phyloP scores from a whole-genome alignment of 2,888 invertebrate genomes.

The Polymixis flavicincta region DNA sequence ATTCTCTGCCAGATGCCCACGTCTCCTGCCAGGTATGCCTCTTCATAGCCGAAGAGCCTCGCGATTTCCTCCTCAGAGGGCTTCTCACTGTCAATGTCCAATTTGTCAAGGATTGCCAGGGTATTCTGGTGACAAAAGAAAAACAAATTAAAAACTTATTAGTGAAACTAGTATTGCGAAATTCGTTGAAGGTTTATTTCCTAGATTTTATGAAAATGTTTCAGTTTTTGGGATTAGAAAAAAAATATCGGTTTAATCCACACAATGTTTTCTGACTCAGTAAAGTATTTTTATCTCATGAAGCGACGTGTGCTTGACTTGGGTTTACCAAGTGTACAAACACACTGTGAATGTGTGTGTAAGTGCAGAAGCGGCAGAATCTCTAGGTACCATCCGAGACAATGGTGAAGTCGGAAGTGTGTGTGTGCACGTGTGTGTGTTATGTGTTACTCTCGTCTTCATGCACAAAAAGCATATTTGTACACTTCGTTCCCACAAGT shows the following conservation, averaged over 20 bases:
- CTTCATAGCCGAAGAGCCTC: conserved; percentile 97
- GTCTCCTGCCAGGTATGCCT: conserved; percentile 95
- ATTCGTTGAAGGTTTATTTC: not conserved
- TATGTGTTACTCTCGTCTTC: too few relatives aligned
- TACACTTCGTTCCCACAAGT: too few relatives aligned
- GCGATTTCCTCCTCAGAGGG: conserved; percentile 98
- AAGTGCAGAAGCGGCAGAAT: too few relatives aligned
- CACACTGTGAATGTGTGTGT: too few relatives aligned
- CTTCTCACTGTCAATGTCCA: conserved; percentile 98
- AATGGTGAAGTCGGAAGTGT: too few relatives aligned
- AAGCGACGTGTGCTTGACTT: too few relatives aligned
- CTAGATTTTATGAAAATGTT: not conserved
- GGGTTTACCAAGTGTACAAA: too few relatives aligned
- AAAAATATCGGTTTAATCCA: too few relatives aligned
- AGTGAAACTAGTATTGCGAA: not conserved
- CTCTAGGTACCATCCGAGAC: too few relatives aligned
- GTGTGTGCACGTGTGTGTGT: too few relatives aligned
- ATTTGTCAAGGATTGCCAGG: conserved; percentile 97
- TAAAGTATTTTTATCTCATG: too few relatives aligned
- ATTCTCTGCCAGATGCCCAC: conserved; percentile 96
- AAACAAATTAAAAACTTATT: not conserved
- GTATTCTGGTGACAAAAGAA: conserved; percentile 93
- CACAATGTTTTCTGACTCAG: not conserved
- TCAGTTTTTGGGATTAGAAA: not conserved
- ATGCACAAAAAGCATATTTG: too few relatives aligned